Conservation (phyloP, 2,888 invertebrate genomes). For the Thereva nobilitata region DNA sequence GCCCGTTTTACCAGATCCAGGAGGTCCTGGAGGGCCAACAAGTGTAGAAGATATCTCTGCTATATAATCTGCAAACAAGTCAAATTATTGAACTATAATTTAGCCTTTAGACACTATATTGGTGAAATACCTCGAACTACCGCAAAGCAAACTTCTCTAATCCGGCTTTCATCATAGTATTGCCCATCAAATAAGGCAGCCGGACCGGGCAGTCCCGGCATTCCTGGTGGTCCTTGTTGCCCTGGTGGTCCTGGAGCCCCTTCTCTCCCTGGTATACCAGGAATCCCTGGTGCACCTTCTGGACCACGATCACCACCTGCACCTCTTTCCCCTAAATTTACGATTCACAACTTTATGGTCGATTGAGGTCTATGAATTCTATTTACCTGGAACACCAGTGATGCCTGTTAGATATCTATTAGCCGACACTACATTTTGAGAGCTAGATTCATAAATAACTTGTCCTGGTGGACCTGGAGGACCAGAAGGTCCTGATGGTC, state of each 20-base stretch:
- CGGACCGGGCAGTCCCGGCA: constrained; percentile 51
- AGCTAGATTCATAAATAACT: constrained; percentile 42
- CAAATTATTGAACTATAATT: background rate
- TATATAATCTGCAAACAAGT: constrained; percentile 67
- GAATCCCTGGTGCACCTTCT: constrained; percentile 62
- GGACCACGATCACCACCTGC: constrained; percentile 63
- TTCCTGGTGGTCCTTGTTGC: constrained; percentile 39
- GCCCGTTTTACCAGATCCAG: constrained; percentile 61
- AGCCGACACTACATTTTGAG: constrained; percentile 18
- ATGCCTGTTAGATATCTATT: constrained; percentile 4
- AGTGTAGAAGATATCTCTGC: constrained; percentile 68
- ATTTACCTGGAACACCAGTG: constrained; percentile 15
- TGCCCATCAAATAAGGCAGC: constrained; percentile 61
- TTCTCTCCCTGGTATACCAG: constrained; percentile 65
- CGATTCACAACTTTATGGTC: constrained; percentile 2
- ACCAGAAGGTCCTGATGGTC: constrained; percentile 61
- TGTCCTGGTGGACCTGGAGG: constrained; percentile 51
- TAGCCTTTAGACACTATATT: background rate
- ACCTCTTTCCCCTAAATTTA: constrained; percentile 60
- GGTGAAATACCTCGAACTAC: constrained; percentile 71
- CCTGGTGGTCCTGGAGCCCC: constrained; percentile 60
- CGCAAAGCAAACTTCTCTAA: constrained; percentile 79
- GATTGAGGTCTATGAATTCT: constrained; percentile 33
- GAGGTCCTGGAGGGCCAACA: constrained; percentile 50
- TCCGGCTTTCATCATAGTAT: constrained; percentile 61